Evolutionary conservation across 2,888 invertebrate species (phyloP).

Genomic region (Celastrina argiolus): DNA sequence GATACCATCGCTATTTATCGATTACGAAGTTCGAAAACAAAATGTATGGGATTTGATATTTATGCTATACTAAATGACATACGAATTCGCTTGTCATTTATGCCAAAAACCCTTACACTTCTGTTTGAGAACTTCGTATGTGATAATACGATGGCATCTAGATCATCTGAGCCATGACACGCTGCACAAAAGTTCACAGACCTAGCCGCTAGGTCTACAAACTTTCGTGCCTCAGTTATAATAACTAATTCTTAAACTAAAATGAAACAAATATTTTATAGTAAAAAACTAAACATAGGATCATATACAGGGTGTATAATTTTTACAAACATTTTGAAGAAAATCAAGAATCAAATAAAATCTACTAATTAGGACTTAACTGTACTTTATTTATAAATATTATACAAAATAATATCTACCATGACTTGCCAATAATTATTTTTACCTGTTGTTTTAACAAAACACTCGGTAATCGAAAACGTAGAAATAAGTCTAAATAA

Average conservation of each 20-base stretch:
- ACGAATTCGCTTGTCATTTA: too few relatives aligned
- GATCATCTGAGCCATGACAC: too few relatives aligned
- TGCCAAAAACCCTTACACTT: too few relatives aligned
- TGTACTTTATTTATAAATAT: slow-evolving; percentile 8
- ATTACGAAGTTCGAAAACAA: too few relatives aligned
- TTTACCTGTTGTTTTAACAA: neutral
- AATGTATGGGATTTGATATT: too few relatives aligned
- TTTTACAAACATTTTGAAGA: slow-evolving; percentile 1
- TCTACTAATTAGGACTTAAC: slow-evolving; percentile 7
- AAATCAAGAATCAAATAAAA: slow-evolving; percentile 1
- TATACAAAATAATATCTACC: neutral
- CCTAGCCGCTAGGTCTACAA: too few relatives aligned
- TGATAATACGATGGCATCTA: too few relatives aligned
- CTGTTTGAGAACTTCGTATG: neutral
- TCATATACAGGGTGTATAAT: slow-evolving; percentile 40
- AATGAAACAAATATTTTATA: neutral
- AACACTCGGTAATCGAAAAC: neutral
- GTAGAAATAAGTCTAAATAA: neutral
- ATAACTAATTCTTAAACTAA: neutral
- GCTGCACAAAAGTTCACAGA: too few relatives aligned
- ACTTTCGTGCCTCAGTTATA: too few relatives aligned
- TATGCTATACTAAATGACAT: too few relatives aligned
- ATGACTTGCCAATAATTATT: neutral
- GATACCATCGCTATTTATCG: too few relatives aligned
- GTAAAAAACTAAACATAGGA: slow-evolving; percentile 32